phyloP scores from a whole-genome alignment of 2,888 invertebrate species.

The Hydriomena furcata region DNA sequence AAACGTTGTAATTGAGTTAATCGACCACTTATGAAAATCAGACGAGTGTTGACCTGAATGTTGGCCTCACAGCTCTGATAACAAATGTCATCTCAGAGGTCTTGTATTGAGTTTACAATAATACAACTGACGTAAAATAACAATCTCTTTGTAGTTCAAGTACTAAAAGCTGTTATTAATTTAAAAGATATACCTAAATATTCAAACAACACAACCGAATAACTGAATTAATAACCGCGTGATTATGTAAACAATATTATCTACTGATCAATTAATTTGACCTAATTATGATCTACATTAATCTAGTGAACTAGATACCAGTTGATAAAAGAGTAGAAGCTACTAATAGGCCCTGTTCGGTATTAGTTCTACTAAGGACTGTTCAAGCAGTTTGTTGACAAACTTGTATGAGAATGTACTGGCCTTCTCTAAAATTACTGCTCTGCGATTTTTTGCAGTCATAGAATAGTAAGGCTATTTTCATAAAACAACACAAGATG shows the following conservation, averaged over 20 bases:
- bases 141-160: background rate
- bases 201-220: background rate
- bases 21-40: slow-evolving; percentile 55
- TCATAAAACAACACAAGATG: too few species aligned
- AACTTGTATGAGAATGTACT: too few species aligned
- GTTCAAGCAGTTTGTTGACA: too few species aligned
- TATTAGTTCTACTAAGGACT: too few species aligned
- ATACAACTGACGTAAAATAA: slow-evolving; percentile 8
- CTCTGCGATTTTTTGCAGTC: too few species aligned
- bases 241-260: slow-evolving; percentile 17
- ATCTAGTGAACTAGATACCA: slow-evolving; percentile 15
- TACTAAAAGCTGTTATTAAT: too few species aligned
- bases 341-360: too few species aligned
- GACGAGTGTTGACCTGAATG: slow-evolving; percentile 65
- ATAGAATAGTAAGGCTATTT: too few species aligned
- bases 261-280: slow-evolving; percentile 14
- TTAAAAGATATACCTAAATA: too few species aligned
- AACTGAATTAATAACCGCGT: background rate
- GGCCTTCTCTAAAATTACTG: too few species aligned
- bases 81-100: slow-evolving; percentile 40
- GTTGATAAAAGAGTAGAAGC: background rate
- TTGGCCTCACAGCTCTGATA: slow-evolving; percentile 56
- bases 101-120: slow-evolving; percentile 22
- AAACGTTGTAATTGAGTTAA: slow-evolving; percentile 32
- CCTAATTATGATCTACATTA: slow-evolving; percentile 1